Evolutionary conservation across 30 jellyfish, hydroid and myxozoan species (phyloP).

Genomic region (Pelagia noctiluca): DNA sequence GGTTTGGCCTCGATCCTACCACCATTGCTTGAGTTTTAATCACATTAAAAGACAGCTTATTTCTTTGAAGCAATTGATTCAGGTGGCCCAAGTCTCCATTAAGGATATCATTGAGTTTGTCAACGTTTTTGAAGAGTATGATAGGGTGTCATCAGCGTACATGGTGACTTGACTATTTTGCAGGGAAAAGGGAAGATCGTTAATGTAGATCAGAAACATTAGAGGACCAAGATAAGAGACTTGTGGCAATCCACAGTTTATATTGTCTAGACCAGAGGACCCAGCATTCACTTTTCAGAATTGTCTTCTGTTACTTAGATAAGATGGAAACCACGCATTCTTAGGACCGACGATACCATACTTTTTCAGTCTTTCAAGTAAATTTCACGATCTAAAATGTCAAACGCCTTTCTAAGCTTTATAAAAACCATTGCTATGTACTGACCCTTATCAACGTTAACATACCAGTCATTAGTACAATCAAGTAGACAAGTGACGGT

Average conservation of each 20-base stretch:
- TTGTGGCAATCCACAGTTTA: slow-evolving; percentile 57
- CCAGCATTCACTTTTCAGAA: not conserved
- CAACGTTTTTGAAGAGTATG: slow-evolving; percentile 2
- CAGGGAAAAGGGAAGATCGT: slow-evolving; percentile 39
- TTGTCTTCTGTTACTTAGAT: not conserved
- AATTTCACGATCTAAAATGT: too few relatives aligned
- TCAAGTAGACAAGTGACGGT: slow-evolving; percentile 20
- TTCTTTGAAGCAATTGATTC: not conserved
- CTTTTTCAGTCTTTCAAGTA: not conserved
- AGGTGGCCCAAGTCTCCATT: not conserved
- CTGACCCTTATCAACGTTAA: slow-evolving; percentile 19
- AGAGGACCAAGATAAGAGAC: slow-evolving; percentile 61
- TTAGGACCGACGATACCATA: not conserved
- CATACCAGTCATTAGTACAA: slow-evolving; percentile 38
- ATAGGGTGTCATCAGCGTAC: slow-evolving; percentile 50
- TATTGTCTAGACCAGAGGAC: not conserved
- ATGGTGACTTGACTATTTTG: slow-evolving; percentile 32
- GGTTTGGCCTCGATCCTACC: slow-evolving; percentile 7
- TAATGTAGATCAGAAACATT: slow-evolving; percentile 28
- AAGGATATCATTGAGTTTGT: not conserved
- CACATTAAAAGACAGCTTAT: not conserved
- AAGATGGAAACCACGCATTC: not conserved
- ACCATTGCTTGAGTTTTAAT: not conserved
- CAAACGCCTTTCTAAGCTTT: not conserved
- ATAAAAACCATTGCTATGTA: not conserved